phyloP scores from a whole-genome alignment of 2,113 vertebrate genomes.

The Carassius gibelio region DNA sequence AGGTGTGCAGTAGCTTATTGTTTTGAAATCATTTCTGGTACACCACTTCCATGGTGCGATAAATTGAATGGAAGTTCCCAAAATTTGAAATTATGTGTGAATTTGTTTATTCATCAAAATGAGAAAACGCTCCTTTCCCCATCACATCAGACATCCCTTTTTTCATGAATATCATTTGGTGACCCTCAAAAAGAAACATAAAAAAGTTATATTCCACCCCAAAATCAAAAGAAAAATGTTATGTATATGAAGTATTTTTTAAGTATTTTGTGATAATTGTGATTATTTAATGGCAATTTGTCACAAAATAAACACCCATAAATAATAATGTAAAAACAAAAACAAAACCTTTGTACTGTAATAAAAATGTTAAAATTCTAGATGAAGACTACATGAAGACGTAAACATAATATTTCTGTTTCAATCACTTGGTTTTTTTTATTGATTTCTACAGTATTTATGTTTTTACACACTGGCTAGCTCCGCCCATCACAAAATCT shows the following conservation, averaged over 20 bases:
- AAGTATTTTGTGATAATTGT: no score
- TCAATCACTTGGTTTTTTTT: neutral
- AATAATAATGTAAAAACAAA: no score
- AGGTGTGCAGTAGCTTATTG: neutral
- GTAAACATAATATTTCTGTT: no score
- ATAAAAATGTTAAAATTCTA: no score
- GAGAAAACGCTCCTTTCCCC: neutral
- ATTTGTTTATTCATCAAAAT: slow-evolving; percentile 6
- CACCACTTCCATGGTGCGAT: neutral
- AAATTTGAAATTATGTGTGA: slow-evolving; percentile 3
- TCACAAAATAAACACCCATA: no score
- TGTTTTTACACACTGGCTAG: no score
- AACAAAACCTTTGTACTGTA: no score
- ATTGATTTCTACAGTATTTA: neutral
- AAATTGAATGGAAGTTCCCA: neutral
- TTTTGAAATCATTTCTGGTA: slow-evolving; percentile 20
- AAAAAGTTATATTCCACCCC: neutral
- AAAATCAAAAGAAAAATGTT: neutral
- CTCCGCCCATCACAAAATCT: no score
- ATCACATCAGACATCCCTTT: neutral
- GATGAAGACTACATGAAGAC: no score
- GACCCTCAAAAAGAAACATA: neutral
- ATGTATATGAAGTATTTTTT: neutral
- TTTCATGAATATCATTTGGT: neutral
- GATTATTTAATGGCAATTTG: neutral